Evolutionary conservation across 2,888 invertebrate genomes (phyloP).

Genomic region (Drosophila testacea): DNA sequence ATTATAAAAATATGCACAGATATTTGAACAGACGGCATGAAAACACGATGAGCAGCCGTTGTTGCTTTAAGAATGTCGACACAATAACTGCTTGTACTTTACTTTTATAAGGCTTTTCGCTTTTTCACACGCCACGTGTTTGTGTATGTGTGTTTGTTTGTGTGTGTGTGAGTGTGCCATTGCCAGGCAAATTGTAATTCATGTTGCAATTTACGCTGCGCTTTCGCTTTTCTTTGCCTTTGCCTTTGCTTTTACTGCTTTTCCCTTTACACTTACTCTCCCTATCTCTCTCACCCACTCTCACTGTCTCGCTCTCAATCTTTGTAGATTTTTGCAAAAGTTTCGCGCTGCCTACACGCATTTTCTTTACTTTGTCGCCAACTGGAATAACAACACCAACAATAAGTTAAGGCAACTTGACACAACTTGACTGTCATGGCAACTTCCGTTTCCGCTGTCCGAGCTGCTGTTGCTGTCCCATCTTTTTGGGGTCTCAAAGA

Average conservation of each 20-base stretch:
- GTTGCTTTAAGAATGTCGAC: constrained; percentile 43
- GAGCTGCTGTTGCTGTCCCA: constrained; percentile 3
- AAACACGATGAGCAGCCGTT: constrained; percentile 25
- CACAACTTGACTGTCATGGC: constrained; percentile 61
- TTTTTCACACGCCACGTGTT: constrained; percentile 26
- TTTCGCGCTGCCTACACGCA: constrained; percentile 37
- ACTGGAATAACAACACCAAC: constrained; percentile 21
- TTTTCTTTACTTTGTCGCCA: constrained; percentile 49
- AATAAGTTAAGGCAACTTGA: constrained; percentile 27
- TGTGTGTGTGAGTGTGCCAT: constrained; percentile 11
- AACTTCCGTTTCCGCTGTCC: constrained; percentile 60
- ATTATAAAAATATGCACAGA: constrained; percentile 38
- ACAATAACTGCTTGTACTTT: constrained; percentile 49
- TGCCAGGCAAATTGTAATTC: constrained; percentile 66
- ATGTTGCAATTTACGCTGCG: constrained; percentile 73
- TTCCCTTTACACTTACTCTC: neutral
- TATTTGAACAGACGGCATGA: constrained; percentile 28
- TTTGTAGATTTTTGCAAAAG: constrained; percentile 30
- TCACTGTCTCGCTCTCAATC: constrained; percentile 11
- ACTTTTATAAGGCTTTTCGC: constrained; percentile 38
- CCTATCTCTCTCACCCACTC: neutral
- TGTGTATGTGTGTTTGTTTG: neutral
- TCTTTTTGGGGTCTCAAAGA: constrained; percentile 60
- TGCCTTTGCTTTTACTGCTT: constrained; percentile 4
- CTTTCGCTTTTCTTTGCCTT: constrained; percentile 51